Conservation (phyloP, 2,113 vertebrate genomes). For the Okapia johnstoni region DNA sequence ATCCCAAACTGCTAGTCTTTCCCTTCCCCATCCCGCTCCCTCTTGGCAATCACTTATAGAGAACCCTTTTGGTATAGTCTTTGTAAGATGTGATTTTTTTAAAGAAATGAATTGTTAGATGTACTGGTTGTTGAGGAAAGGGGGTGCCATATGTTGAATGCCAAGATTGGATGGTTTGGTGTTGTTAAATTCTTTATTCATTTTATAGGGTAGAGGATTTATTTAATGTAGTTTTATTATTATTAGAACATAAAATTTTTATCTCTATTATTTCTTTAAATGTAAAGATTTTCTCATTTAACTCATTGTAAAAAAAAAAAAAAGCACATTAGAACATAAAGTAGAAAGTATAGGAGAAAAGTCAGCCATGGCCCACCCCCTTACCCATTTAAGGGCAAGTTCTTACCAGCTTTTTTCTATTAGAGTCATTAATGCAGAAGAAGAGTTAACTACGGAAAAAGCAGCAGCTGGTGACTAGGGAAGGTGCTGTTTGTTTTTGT, state of each 20-base stretch:
- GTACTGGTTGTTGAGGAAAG: neutral
- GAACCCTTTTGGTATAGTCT: neutral
- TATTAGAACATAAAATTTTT: neutral
- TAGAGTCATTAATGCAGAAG: neutral
- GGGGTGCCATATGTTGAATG: neutral
- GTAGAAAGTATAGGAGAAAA: neutral
- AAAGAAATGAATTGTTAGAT: neutral
- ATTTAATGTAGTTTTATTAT: neutral
- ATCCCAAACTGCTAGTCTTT: neutral
- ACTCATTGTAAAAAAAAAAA: neutral
- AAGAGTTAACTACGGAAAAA: neutral
- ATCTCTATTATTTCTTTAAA: neutral
- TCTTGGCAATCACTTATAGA: neutral
- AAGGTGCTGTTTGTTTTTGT: neutral
- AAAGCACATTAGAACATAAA: neutral
- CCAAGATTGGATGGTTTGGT: neutral
- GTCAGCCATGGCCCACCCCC: neutral
- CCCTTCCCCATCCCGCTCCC: neutral
- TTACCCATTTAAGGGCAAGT: neutral
- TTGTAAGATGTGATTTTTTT: neutral
- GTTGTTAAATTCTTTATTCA: neutral
- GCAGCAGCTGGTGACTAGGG: neutral
- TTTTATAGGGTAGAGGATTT: neutral
- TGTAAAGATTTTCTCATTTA: neutral
- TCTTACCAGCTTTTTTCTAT: neutral